Base-by-base conservation (phyloP, 2,113 vertebrate genomes). In the Saccopteryx leptura region DNA sequence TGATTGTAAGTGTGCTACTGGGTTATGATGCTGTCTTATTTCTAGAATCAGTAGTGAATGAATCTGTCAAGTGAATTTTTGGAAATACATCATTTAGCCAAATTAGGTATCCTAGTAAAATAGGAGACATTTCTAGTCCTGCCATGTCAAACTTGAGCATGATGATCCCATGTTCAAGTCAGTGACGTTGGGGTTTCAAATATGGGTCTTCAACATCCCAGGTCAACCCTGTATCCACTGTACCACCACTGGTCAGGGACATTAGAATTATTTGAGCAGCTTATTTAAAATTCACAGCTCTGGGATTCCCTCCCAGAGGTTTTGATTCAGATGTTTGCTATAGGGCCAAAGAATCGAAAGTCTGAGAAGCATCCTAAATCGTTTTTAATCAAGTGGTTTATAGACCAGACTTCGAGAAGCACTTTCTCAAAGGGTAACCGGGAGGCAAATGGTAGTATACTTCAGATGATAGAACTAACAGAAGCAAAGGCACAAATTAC, bases 401-500 rank as follows among this genome's bases (percentile, higher is more conserved):
- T 87, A 75, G 75, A 39, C 52, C 52, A 86, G 79, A 90, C 78
- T 93, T 93, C 56, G 71, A 93, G 72, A 52, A 84, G 33, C 11
- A 19, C 46, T 83, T n/a, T 21, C 31, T 52, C 2, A 48, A 74
- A 80, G 60, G 24, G 28, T 69, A 24, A 48, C 60, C 28, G 7
- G 79, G 66, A 82, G 68, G 17, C 50, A 50, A 39, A 19, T 3
- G 23, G 3, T 54, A 3, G 7, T 88, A 54, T 1, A 14, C 12
- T 46, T 60, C 12, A 61, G 72, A 26, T 17, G 26, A 14, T 33
- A 15, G 50, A 90, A 68, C 60, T 28, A 83, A 33, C 9, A 18
- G 11, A 61, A 80, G 52, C 48, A 79, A 50, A 79, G 65, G 60
- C 54, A 24, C 21, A 18, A 7, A 15, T 31, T 39, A 18, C 21